phyloP scores from a whole-genome alignment of 2,113 vertebrate genomes.

The Gavialis gangeticus region DNA sequence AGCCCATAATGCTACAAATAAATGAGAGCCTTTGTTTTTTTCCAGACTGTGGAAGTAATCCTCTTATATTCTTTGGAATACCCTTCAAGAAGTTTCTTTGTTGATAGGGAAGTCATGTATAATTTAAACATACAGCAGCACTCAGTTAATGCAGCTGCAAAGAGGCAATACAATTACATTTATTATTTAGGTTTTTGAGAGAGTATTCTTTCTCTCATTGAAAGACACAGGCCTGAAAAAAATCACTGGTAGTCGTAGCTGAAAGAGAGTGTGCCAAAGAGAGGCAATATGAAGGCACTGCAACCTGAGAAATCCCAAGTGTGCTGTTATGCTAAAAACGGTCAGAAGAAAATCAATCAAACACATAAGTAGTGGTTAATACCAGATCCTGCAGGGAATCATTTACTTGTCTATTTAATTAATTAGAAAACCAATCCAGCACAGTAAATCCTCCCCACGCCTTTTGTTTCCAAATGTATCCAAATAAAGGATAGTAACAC shows the following conservation, averaged over 20 bases:
- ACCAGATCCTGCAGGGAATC: slow-evolving; percentile 33
- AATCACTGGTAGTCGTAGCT: neutral
- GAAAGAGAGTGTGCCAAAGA: slow-evolving; percentile 1
- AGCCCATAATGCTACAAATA: neutral
- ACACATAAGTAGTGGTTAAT: slow-evolving; percentile 53
- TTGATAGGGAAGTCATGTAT: neutral
- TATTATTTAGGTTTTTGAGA: slow-evolving; percentile 13
- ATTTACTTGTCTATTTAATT: slow-evolving; percentile 43
- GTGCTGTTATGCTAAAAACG: slow-evolving; percentile 42
- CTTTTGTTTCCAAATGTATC: neutral
- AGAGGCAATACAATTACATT: neutral
- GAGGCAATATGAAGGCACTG: slow-evolving; percentile 5
- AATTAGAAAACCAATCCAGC: slow-evolving; percentile 20
- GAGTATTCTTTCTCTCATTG: neutral
- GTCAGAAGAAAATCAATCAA: slow-evolving; percentile 72
- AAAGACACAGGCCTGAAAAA: neutral
- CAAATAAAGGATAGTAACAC: neutral
- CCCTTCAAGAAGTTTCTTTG: slow-evolving; percentile 1
- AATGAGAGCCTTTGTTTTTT: neutral
- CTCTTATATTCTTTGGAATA: neutral
- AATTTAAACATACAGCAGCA: neutral
- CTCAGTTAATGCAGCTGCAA: neutral
- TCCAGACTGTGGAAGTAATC: neutral
- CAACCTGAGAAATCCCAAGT: slow-evolving; percentile 48
- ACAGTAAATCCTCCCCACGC: neutral